Conservation (phyloP, 2,797 vertebrate genomes). For the Luscinia luscinia region DNA sequence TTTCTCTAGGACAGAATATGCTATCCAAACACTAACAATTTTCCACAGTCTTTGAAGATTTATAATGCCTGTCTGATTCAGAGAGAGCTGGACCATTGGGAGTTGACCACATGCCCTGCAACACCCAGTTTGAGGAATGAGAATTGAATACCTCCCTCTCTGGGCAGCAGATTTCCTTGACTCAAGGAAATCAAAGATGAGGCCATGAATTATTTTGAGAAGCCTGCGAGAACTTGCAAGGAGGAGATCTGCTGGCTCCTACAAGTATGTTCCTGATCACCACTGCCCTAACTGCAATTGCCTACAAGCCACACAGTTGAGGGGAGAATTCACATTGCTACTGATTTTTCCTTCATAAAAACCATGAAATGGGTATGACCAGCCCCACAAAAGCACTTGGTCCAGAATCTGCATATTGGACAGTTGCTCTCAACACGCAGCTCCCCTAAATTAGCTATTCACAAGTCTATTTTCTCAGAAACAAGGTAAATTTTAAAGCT, state of each 20-base stretch:
- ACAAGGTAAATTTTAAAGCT: neutral
- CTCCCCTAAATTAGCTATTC: neutral
- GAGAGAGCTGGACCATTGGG: neutral
- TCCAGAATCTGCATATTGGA: neutral
- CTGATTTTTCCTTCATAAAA: neutral
- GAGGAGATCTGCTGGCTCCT: neutral
- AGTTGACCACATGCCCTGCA: rapidly evolving
- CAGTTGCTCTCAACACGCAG: neutral
- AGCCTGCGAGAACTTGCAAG: neutral
- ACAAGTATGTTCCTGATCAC: neutral
- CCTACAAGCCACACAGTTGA: neutral
- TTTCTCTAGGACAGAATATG: neutral
- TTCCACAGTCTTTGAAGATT: neutral
- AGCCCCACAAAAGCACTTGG: neutral
- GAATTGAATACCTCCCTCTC: neutral
- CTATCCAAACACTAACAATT: neutral
- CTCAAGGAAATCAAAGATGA: neutral
- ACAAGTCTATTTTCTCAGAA: neutral
- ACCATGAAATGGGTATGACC: neutral
- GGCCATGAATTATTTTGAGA: neutral
- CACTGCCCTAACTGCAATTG: neutral
- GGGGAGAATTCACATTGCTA: neutral
- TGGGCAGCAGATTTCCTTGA: neutral
- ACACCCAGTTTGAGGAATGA: neutral
- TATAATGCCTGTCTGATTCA: neutral